Percentiles rank a stretch among this genome's conserved stretches.
These are phyloP conservation scores for Astyanax mexicanus DNA, from an alignment of 2,797 vertebrate species.

Conservation along the genomic window DNA sequence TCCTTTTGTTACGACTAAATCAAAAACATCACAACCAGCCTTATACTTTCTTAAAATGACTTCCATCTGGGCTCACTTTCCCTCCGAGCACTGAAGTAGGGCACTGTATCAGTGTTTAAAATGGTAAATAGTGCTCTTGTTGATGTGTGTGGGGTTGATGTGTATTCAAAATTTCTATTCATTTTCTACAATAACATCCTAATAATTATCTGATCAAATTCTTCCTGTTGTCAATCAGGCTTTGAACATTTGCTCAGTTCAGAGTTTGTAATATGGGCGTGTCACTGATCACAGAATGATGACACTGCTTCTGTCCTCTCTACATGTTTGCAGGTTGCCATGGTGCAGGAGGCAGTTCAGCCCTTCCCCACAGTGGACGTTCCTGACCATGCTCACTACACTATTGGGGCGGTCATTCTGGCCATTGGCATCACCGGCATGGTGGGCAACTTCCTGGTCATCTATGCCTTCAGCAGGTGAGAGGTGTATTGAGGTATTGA, in stretches of 20 bases:
- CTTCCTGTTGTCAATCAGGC: too few relatives aligned
- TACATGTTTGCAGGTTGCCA: conserved; percentile 74
- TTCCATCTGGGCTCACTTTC: neutral
- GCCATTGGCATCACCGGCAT: conserved; percentile 89
- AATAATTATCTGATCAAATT: too few relatives aligned
- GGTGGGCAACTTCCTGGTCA: conserved; percentile 91
- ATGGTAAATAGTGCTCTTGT: too few relatives aligned
- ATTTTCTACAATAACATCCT: too few relatives aligned
- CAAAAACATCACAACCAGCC: neutral
- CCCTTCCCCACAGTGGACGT: conserved; percentile 88
- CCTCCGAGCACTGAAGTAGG: neutral
- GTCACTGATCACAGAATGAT: too few relatives aligned
- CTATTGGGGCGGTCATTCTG: conserved; percentile 87
- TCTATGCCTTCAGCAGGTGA: conserved; percentile 95
- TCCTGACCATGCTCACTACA: conserved; percentile 91
- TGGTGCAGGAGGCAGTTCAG: conserved; percentile 60
- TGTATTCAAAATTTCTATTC: too few relatives aligned
- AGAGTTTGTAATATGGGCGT: too few relatives aligned
- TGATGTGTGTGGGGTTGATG: too few relatives aligned
- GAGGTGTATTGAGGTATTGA: neutral
- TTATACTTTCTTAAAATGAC: neutral
- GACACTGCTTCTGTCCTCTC: neutral
- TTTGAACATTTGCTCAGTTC: too few relatives aligned
- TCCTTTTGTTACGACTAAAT: too few relatives aligned
- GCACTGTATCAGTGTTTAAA: neutral